Base-by-base conservation (phyloP, 2,888 invertebrate genomes). In the Coelinius sp. region DNA sequence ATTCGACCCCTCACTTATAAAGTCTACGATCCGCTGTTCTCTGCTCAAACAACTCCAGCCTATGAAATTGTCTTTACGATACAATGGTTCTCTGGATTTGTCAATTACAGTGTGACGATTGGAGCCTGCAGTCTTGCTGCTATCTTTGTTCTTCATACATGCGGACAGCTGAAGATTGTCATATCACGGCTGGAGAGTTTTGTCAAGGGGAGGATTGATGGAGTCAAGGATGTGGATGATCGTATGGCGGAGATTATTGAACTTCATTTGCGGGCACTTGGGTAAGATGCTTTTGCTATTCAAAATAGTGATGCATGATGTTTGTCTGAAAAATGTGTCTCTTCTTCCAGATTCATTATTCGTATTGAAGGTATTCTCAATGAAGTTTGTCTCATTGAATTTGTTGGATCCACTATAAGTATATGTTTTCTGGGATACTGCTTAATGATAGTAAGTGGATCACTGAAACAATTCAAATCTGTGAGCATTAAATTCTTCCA, bases 381-480 rank as follows among this genome's bases (percentile, higher is more conserved):
- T 41, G 81, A 79, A 31, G 79, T 85, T 25, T 84, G 83, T 66
- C 75, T 86, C 24, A 79, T 85, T 7, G 86, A 86, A 75, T 74
- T 85, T 24, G 64, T 86, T 0, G 85, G 85, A 1, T 84, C 84
- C 62, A 85, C 85, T 3, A 65, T 85, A 73, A 83, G 84, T 35
- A 85, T 86, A 70, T 86, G 86, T 64, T 83, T 85, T 27, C 75
- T 86, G 2, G 85, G 83, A 71, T 86, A 83, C 74, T 84, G 83
- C 73, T 77, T 84, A 31, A 82, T 86, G 46, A 82, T 78, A 82
- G 86, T 85, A 81, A n/a, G n/a, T n/a, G n/a, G n/a, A 31, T 31
- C 31, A 31, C 5, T 3, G n/a, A 41, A 56, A 14, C 12, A 2
- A 14, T 14, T 14, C 6, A 27, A 12, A 27, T 56, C 0, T 56